phyloP scores from a whole-genome alignment of 2,888 invertebrate species.

The Lagria hirta region DNA sequence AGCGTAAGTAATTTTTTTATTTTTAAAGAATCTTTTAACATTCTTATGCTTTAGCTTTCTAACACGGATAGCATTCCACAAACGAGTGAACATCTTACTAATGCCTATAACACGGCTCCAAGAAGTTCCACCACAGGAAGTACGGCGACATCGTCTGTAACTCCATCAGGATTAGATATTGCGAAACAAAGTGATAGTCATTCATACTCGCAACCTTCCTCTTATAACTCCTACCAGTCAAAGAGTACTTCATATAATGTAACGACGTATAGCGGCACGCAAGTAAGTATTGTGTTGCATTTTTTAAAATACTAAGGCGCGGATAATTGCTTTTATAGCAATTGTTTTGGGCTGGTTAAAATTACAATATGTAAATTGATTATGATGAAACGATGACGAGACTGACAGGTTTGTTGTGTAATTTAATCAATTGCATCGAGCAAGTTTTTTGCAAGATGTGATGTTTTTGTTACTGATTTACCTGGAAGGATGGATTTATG shows the following conservation, averaged over 20 bases:
- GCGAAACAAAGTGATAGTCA: conserved; percentile 50
- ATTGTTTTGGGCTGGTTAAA: not conserved
- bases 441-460: conserved; percentile 35
- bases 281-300: conserved; percentile 30
- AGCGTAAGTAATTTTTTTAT: conserved; percentile 41
- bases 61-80: conserved; percentile 53
- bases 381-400: conserved; percentile 47
- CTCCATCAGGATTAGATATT: conserved; percentile 41
- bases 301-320: not conserved
- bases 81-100: conserved; percentile 49
- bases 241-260: conserved; percentile 47
- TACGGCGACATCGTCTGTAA: conserved; percentile 38
- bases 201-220: conserved; percentile 54
- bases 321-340: too few species aligned
- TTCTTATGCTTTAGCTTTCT: conserved; percentile 43
- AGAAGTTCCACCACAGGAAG: conserved; percentile 51
- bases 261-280: conserved; percentile 46
- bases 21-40: conserved; percentile 2
- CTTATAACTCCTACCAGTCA: conserved; percentile 51
- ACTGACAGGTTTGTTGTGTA: conserved; percentile 33
- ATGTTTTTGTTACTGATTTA: conserved; percentile 12
- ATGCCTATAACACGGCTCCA: conserved; percentile 49
- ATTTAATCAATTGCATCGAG: conserved; percentile 14
- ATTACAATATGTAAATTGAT: conserved; percentile 4
- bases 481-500: conserved; percentile 31